phyloP scores from a whole-genome alignment of 2,113 vertebrate genomes.

The Pseudonaja textilis region DNA sequence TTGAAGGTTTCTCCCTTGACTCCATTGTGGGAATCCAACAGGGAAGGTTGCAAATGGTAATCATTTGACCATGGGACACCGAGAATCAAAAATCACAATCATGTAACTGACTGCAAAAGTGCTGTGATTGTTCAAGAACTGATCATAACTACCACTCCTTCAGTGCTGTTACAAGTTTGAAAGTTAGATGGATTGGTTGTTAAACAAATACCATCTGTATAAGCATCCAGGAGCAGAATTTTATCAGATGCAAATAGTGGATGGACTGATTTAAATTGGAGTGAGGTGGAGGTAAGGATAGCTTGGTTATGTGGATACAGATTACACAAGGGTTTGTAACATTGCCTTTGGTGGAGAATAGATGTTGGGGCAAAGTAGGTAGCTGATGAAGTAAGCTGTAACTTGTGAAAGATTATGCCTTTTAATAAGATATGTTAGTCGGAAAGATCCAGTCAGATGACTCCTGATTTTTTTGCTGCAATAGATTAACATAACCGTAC shows the following conservation, averaged over 20 bases:
- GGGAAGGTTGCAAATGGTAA: neutral
- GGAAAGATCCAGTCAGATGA: neutral
- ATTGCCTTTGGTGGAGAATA: neutral
- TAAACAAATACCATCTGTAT: neutral
- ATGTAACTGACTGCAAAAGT: neutral
- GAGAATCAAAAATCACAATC: neutral
- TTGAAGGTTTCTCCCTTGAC: neutral
- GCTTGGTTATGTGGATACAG: neutral
- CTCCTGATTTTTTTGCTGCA: neutral
- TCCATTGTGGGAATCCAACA: neutral
- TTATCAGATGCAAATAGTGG: neutral
- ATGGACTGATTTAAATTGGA: neutral
- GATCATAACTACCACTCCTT: neutral
- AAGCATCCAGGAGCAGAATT: neutral
- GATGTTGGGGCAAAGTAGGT: neutral
- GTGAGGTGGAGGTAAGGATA: neutral
- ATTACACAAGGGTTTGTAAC: neutral
- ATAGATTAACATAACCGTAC: neutral
- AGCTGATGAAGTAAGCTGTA: neutral
- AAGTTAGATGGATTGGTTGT: neutral
- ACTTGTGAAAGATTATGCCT: neutral
- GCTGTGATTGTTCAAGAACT: neutral
- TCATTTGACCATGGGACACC: neutral
- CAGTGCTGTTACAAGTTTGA: neutral
- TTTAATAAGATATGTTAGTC: neutral